phyloP scores from a whole-genome alignment of 2,113 vertebrate species.

The Solenodon paradoxus region DNA sequence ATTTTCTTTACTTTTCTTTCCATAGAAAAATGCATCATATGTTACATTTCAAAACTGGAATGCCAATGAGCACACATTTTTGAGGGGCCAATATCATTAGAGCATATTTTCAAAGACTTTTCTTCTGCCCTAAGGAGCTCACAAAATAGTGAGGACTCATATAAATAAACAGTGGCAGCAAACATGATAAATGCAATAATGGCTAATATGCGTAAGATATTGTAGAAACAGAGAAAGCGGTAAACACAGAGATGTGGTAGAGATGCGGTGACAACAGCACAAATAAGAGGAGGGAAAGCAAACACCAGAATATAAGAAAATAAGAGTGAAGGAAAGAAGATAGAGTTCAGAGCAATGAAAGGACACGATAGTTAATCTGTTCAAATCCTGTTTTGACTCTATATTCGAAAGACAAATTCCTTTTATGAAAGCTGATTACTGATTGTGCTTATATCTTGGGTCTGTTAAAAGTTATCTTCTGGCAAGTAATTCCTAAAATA shows the following conservation, averaged over 20 bases:
- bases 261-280: fast-evolving
- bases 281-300: background rate
- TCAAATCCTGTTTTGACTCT: background rate
- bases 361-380: background rate
- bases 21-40: background rate
- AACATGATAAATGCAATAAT: fast-evolving
- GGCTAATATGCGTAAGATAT: too few relatives aligned
- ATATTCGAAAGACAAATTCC: background rate
- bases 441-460: background rate
- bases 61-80: background rate
- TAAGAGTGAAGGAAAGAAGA: background rate
- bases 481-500: background rate
- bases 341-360: background rate
- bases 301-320: background rate
- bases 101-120: background rate
- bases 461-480: background rate
- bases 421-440: background rate
- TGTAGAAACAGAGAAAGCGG: too few relatives aligned
- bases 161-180: background rate
- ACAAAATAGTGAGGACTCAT: background rate
- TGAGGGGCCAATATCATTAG: background rate
- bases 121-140: background rate
- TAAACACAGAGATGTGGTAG: too few relatives aligned
- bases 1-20: background rate
- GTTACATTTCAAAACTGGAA: background rate